A percentile compares a stretch with the other conserved stretches of the same genome.
phyloP scores from a whole-genome alignment of 1,140 invertebrate species.

The Drosophila cardini region DNA sequence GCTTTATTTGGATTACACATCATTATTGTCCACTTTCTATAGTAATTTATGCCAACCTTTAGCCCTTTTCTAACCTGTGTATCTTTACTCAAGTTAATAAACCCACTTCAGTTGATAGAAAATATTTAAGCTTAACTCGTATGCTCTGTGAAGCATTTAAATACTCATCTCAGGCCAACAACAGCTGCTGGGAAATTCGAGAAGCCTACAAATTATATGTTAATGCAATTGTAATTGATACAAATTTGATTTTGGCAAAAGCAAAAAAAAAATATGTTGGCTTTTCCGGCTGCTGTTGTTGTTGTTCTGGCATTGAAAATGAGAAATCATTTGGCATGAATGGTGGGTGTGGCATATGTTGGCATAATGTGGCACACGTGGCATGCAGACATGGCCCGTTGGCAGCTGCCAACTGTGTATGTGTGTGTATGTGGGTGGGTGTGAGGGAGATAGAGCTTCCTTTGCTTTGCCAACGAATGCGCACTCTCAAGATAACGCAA shows the following conservation, averaged over 20 bases:
- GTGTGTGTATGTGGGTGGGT: not conserved
- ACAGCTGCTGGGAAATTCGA: slow-evolving; percentile 66
- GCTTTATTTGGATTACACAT: too few species aligned
- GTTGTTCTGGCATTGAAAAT: slow-evolving; percentile 68
- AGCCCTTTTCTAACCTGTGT: not conserved
- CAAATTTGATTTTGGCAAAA: slow-evolving; percentile 76
- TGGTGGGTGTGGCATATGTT: slow-evolving; percentile 43
- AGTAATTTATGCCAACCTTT: not conserved
- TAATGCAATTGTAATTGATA: slow-evolving; percentile 84
- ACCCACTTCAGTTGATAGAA: not conserved
- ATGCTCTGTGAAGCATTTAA: slow-evolving; percentile 42
- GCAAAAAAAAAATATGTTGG: slow-evolving; percentile 64
- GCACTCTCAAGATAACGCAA: slow-evolving; percentile 70
- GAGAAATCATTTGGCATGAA: slow-evolving; percentile 71
- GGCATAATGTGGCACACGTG: slow-evolving; percentile 68
- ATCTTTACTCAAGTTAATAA: not conserved
- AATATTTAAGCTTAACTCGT: slow-evolving; percentile 8
- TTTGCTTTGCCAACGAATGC: slow-evolving; percentile 29
- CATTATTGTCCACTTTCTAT: too few species aligned
- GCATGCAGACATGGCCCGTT: slow-evolving; percentile 24
- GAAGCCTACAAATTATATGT: slow-evolving; percentile 77
- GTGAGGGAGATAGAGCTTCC: not conserved
- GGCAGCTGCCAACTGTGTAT: slow-evolving; percentile 50
- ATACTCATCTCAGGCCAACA: slow-evolving; percentile 42
- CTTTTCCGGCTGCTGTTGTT: slow-evolving; percentile 11